A percentile compares a stretch with the other conserved stretches of the same genome.
phyloP scores from a whole-genome alignment of 2,888 invertebrate genomes.

The Agonum fuliginosum region DNA sequence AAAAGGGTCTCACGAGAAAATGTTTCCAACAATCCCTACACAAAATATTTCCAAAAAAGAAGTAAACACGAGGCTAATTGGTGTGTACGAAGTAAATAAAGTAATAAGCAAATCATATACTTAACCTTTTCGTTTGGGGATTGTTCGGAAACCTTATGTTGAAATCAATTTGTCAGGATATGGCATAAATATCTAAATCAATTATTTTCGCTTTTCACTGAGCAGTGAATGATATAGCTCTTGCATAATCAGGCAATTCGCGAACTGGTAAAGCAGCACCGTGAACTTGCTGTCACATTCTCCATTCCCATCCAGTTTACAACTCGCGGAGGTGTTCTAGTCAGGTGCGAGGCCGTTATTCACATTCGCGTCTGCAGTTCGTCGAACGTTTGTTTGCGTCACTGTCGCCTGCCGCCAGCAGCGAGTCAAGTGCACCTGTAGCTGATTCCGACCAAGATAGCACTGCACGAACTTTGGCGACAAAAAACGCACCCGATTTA shows the following conservation, averaged over 20 bases:
- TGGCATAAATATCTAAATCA: too few species aligned
- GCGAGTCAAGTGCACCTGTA: constrained; percentile 47
- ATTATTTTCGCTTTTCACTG: too few species aligned
- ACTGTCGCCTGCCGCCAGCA: neutral
- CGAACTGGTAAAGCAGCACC: neutral
- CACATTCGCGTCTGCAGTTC: constrained; percentile 1
- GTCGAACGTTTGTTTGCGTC: constrained; percentile 33
- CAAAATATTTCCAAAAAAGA: too few species aligned
- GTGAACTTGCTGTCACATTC: constrained; percentile 14
- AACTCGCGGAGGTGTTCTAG: neutral
- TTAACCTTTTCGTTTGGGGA: too few species aligned
- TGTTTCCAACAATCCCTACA: too few species aligned
- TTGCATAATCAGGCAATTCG: constrained; percentile 1
- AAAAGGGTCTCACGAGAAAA: too few species aligned
- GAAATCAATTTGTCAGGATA: too few species aligned
- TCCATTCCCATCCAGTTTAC: neutral
- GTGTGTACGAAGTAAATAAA: too few species aligned
- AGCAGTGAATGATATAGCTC: too few species aligned
- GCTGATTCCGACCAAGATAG: constrained; percentile 46
- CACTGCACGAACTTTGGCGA: constrained; percentile 20
- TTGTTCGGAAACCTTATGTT: too few species aligned
- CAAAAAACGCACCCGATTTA: constrained; percentile 43
- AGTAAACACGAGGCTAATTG: too few species aligned
- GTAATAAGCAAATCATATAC: too few species aligned
- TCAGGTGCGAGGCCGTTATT: constrained; percentile 27